Conservation (phyloP, 2,797 vertebrate species). For the Pogoniulus pusillus region DNA sequence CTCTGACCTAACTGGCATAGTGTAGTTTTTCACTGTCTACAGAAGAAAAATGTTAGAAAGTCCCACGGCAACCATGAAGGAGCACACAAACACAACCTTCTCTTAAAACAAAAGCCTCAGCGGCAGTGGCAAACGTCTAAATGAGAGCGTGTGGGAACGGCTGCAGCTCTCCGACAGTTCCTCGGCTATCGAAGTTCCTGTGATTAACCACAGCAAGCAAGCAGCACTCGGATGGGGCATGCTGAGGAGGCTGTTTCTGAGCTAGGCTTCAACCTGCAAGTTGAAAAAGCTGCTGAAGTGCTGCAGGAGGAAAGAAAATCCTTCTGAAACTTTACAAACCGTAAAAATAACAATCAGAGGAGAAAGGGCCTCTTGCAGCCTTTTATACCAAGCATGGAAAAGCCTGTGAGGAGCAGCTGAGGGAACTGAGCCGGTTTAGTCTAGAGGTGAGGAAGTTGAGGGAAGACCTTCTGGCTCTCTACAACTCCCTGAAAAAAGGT, state of each 20-base stretch:
- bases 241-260: background rate
- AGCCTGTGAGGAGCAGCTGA: background rate
- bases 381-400: background rate
- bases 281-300: background rate
- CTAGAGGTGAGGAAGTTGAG: no score
- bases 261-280: background rate
- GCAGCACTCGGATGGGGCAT: background rate
- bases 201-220: slow-evolving; percentile 4
- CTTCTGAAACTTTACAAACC: background rate
- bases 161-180: background rate
- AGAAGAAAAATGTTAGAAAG: background rate
- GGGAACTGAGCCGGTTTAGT: no score
- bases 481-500: no score
- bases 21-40: background rate
- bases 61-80: background rate
- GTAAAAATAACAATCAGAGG: background rate
- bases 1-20: background rate
- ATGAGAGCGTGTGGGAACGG: background rate
- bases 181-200: background rate
- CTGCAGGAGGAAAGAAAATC: background rate
- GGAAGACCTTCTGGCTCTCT: no score
- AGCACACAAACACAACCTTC: background rate
- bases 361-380: background rate
- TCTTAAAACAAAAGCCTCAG: background rate
- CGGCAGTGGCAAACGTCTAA: background rate